These are phyloP conservation scores for Delphinus delphis DNA, from an alignment of 2,113 vertebrate species.

Conservation along the genomic window DNA sequence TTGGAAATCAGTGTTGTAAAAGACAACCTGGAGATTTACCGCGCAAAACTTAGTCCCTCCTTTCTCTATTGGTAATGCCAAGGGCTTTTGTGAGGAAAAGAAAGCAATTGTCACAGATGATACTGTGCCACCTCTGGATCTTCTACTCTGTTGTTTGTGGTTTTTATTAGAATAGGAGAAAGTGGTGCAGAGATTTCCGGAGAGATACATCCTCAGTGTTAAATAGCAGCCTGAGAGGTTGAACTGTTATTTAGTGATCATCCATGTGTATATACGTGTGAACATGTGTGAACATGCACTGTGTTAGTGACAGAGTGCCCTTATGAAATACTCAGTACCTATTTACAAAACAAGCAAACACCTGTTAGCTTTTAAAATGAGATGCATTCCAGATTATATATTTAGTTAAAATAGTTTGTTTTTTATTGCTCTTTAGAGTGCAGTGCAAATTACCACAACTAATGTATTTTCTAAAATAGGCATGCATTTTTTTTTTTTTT, in stretches of 20 bases:
- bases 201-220: accelerated
- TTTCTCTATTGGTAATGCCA: not conserved
- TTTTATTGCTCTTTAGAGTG: not conserved
- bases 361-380: not conserved
- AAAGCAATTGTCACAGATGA: not conserved
- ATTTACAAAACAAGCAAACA: not conserved
- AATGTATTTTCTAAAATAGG: not conserved
- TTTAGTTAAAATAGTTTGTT: constrained; percentile 16
- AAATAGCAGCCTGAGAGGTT: not conserved
- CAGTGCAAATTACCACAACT: not conserved
- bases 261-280: accelerated
- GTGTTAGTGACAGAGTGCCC: accelerated
- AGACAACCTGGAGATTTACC: not conserved
- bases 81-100: not conserved
- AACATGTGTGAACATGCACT: not conserved
- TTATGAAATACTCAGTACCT: not conserved
- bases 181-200: not conserved
- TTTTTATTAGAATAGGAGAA: not conserved
- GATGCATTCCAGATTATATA: not conserved
- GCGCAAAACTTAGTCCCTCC: not conserved
- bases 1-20: not conserved
- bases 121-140: accelerated
- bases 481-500: not conserved
- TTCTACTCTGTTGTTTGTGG: not conserved
- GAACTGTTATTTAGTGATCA: not conserved